Conservation (phyloP, 1,140 invertebrate genomes). For the Zaprionus camerounensis region DNA sequence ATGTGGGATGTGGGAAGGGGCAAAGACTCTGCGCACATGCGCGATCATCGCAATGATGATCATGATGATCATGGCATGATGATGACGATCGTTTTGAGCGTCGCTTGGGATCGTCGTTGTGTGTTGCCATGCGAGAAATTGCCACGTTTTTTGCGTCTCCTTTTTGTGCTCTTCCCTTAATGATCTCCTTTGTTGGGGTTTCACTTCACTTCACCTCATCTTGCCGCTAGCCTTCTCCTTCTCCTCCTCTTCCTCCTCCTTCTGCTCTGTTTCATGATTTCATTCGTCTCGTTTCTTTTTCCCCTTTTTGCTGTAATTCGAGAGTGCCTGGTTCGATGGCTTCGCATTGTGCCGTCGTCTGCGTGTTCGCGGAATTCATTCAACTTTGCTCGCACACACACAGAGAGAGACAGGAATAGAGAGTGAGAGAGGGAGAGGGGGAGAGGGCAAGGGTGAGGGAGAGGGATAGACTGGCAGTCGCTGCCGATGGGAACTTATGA, state of each 20-base stretch:
- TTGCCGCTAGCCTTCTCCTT: neutral
- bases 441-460: neutral
- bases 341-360: conserved; percentile 18
- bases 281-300: neutral
- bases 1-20: neutral
- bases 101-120: neutral
- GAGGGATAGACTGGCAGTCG: conserved; percentile 3
- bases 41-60: conserved; percentile 6
- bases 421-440: neutral
- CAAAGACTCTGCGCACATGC: conserved; percentile 31
- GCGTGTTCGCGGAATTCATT: conserved; percentile 65
- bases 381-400: conserved; percentile 62
- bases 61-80: neutral
- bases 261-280: neutral
- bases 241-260: no score
- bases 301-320: conserved; percentile 38
- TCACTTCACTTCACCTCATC: conserved; percentile 21
- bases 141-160: conserved; percentile 30
- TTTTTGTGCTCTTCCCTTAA: conserved; percentile 53
- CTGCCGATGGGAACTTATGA: conserved; percentile 51
- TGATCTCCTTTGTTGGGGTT: conserved; percentile 50
- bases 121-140: conserved; percentile 55
- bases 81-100: neutral
- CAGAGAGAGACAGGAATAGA: neutral
- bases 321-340: conserved; percentile 44